Conservation (phyloP, 2,888 invertebrate genomes). For the Callyntrura sp. region DNA sequence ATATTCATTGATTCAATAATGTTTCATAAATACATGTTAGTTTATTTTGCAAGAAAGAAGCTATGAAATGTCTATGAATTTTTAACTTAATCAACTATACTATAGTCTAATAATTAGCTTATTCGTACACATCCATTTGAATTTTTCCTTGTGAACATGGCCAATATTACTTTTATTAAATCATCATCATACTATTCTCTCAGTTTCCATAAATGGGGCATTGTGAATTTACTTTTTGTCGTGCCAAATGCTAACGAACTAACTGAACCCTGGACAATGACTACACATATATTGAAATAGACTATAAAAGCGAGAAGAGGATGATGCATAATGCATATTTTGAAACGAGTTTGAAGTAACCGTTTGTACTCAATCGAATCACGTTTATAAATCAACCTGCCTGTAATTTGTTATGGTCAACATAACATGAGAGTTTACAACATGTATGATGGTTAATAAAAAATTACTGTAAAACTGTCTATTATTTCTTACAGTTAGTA, state of each 20-base stretch:
- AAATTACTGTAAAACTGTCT: neutral
- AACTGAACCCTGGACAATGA: no score
- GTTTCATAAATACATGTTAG: slow-evolving; percentile 21
- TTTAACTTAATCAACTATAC: slow-evolving; percentile 25
- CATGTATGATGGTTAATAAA: slow-evolving; percentile 4
- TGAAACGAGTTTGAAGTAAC: neutral
- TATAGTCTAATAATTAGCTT: neutral
- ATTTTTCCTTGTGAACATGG: slow-evolving; percentile 4
- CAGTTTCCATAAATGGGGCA: slow-evolving; percentile 1
- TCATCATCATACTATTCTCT: slow-evolving; percentile 1
- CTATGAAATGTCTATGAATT: slow-evolving; percentile 48
- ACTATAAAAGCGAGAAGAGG: neutral
- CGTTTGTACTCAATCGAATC: neutral
- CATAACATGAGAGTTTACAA: neutral
- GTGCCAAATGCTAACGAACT: slow-evolving; percentile 32
- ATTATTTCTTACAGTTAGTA: slow-evolving; percentile 11
- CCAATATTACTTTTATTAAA: slow-evolving; percentile 18
- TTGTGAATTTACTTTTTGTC: neutral
- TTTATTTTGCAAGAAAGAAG: slow-evolving; percentile 45
- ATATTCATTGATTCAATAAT: slow-evolving; percentile 1
- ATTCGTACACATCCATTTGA: neutral
- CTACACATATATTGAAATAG: slow-evolving; percentile 3
- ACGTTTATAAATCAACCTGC: neutral
- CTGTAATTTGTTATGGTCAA: neutral
- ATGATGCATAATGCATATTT: slow-evolving; percentile 21